These are phyloP conservation scores for Noctua pronuba DNA, from an alignment of 2,888 invertebrate genomes.

Conservation along the genomic window DNA sequence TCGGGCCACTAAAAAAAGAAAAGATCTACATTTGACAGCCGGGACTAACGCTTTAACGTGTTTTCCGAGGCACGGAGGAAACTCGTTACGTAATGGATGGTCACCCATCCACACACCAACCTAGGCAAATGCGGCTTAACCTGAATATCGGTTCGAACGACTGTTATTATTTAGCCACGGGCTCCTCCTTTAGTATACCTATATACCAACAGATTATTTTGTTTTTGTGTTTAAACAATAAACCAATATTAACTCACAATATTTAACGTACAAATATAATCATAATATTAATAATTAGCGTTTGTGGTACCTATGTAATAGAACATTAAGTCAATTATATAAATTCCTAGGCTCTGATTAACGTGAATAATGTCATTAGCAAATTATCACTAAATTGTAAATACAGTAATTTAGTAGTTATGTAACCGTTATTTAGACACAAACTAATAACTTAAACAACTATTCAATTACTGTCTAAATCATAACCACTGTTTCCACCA, in stretches of 20 bases:
- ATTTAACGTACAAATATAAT: neutral
- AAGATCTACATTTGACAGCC: too few relatives aligned
- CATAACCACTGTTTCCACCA: neutral
- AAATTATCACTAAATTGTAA: neutral
- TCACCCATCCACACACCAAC: too few relatives aligned
- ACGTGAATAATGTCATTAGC: neutral
- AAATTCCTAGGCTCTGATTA: neutral
- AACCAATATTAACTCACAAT: neutral
- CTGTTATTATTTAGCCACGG: too few relatives aligned
- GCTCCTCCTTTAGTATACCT: too few relatives aligned
- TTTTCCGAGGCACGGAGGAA: too few relatives aligned
- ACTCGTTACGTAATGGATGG: too few relatives aligned
- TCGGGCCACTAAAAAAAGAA: too few relatives aligned
- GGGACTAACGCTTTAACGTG: too few relatives aligned
- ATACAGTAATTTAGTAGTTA: neutral
- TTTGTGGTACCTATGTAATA: neutral
- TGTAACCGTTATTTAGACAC: neutral
- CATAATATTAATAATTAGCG: neutral
- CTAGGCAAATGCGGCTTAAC: too few relatives aligned
- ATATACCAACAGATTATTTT: too few relatives aligned
- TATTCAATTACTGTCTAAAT: neutral
- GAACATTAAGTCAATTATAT: neutral
- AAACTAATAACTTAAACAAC: neutral
- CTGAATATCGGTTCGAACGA: too few relatives aligned
- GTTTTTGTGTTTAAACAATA: neutral